These are phyloP conservation scores for Galeopterus variegatus DNA, from an alignment of 2,113 vertebrate species.

Conservation along the genomic window DNA sequence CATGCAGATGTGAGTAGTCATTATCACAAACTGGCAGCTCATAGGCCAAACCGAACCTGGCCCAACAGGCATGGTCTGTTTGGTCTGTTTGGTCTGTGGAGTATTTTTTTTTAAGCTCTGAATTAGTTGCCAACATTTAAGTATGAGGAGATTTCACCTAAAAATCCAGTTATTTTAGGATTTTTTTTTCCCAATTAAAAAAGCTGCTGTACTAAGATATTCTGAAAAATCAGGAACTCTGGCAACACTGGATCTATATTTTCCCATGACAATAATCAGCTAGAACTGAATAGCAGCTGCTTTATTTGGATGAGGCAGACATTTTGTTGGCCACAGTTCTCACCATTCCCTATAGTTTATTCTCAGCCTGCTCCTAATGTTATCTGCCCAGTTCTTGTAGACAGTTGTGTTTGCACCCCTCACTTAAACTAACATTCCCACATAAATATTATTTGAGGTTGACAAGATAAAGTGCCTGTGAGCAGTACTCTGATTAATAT, in stretches of 20 bases:
- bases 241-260: background rate
- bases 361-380: background rate
- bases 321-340: background rate
- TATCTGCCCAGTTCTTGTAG: background rate
- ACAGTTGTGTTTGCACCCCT: background rate
- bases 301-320: background rate
- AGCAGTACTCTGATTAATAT: background rate
- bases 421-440: background rate
- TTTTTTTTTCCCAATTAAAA: background rate
- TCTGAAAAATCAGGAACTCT: constrained; percentile 24
- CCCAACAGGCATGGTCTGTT: background rate
- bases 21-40: background rate
- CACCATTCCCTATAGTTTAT: background rate
- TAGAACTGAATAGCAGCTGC: background rate
- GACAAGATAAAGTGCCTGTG: background rate
- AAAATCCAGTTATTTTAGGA: constrained; percentile 27
- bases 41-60: background rate
- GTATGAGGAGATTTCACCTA: constrained; percentile 21
- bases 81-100: background rate
- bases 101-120: constrained; percentile 39
- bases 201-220: constrained; percentile 7
- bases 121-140: constrained; percentile 44
- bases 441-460: constrained; percentile 11
- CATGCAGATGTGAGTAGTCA: background rate
- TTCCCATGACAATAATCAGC: background rate